A percentile compares a stretch with the other conserved stretches of the same genome.
These are phyloP conservation scores for Notarius quadriscutis DNA, from an alignment of 2,113 vertebrate genomes.

Conservation along the genomic window DNA sequence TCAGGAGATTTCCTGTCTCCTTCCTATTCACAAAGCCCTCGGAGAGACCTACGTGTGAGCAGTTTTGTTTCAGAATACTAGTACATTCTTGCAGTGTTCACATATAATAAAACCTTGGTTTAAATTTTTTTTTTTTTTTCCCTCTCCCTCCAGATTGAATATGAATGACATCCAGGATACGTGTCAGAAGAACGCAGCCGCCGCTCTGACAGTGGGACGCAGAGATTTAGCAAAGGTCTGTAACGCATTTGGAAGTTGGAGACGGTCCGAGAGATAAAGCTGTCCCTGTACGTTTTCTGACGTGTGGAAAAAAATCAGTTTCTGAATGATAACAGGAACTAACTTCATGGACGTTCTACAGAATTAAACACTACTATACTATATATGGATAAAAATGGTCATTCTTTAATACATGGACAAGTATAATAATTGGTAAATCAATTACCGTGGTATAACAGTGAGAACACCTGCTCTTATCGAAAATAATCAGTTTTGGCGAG, in stretches of 20 bases:
- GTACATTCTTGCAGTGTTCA: neutral
- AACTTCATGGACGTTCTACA: neutral
- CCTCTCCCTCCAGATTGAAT: slow-evolving; percentile 79
- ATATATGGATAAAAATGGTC: neutral
- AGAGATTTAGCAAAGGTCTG: slow-evolving; percentile 92
- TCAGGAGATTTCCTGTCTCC: slow-evolving; percentile 91
- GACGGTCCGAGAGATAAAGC: too few relatives aligned
- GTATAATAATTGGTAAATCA: too few relatives aligned
- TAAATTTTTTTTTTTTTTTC: slow-evolving; percentile 5
- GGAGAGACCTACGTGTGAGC: slow-evolving; percentile 92
- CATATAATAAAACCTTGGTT: neutral
- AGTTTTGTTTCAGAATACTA: neutral
- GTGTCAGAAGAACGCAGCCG: slow-evolving; percentile 91
- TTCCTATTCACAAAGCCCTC: slow-evolving; percentile 89
- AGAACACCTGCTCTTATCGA: neutral
- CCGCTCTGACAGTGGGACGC: slow-evolving; percentile 84
- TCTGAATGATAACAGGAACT: too few relatives aligned
- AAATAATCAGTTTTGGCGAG: neutral
- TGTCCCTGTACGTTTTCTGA: too few relatives aligned
- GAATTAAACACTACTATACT: too few relatives aligned
- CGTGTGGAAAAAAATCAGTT: too few relatives aligned
- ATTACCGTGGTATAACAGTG: neutral
- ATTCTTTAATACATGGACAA: neutral
- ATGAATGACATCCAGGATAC: slow-evolving; percentile 93
- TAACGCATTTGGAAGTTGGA: neutral